A percentile compares a stretch with the other conserved stretches of the same genome.
Evolutionary conservation across 2,888 invertebrate genomes (phyloP).

Genomic region (Thelaira solivaga): DNA sequence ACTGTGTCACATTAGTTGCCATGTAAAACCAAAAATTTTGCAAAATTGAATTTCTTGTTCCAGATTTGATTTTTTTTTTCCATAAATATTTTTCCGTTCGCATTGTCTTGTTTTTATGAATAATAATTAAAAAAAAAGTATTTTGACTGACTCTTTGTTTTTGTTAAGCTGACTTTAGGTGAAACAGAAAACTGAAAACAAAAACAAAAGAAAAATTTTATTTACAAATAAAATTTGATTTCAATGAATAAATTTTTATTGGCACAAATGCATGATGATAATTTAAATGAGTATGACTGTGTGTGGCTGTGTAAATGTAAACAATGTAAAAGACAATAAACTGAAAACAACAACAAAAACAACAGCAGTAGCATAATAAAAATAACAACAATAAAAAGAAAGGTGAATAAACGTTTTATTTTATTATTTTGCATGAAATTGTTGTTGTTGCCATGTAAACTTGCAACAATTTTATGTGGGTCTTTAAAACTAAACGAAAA

Average conservation of each 20-base stretch:
- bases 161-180: neutral
- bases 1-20: no score
- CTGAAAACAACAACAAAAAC: slow-evolving; percentile 8
- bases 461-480: no score
- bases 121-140: no score
- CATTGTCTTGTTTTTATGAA: no score
- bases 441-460: no score
- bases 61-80: no score
- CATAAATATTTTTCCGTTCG: no score
- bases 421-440: neutral
- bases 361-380: neutral
- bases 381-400: slow-evolving; percentile 25
- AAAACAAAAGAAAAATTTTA: slow-evolving; percentile 12
- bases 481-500: slow-evolving; percentile 21
- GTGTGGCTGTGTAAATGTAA: neutral
- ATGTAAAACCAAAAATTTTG: no score
- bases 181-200: neutral
- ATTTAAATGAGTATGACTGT: neutral
- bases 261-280: slow-evolving; percentile 6
- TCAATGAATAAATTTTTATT: neutral
- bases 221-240: slow-evolving; percentile 15
- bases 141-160: no score
- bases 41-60: no score
- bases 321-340: slow-evolving; percentile 11
- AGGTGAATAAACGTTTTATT: slow-evolving; percentile 55